A percentile compares a stretch with the other conserved stretches of the same genome.
phyloP scores from a whole-genome alignment of 37 sponge, comb jelly and placozoan species.

The Halisarca cf. caerulea region DNA sequence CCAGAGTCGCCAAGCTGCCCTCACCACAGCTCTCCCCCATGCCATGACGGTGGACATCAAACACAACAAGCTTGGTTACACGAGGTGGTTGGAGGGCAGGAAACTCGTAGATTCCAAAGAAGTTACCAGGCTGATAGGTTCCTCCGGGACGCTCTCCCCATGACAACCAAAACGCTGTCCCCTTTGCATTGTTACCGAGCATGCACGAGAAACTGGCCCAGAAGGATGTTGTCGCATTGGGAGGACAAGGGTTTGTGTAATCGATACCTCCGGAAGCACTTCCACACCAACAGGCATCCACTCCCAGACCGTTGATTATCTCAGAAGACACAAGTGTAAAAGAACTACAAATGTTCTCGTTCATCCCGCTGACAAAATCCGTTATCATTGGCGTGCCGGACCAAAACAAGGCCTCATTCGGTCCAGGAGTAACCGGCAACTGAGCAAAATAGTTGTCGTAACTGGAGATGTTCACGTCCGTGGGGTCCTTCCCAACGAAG shows the following conservation, averaged over 20 bases:
- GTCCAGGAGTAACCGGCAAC: constrained; percentile 4
- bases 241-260: constrained; percentile 1
- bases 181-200: constrained; percentile 32
- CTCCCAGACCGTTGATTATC: constrained; percentile 26
- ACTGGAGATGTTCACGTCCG: neutral
- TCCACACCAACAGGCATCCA: constrained; percentile 29
- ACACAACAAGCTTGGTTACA: constrained; percentile 35
- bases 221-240: constrained; percentile 17
- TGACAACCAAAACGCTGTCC: constrained; percentile 33
- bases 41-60: constrained; percentile 19
- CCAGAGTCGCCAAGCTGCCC: neutral
- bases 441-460: constrained; percentile 22
- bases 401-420: constrained; percentile 38
- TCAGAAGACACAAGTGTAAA: constrained; percentile 22
- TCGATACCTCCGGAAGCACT: constrained; percentile 6
- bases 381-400: constrained; percentile 22
- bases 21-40: constrained; percentile 20
- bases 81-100: constrained; percentile 15
- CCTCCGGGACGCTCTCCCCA: constrained; percentile 32
- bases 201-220: constrained; percentile 34
- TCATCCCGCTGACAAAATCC: constrained; percentile 2
- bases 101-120: constrained; percentile 30
- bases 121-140: constrained; percentile 10
- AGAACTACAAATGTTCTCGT: constrained; percentile 10
- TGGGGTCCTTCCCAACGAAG: neutral